phyloP scores from a whole-genome alignment of 2,113 vertebrate genomes.

The Gobiocypris rarus region DNA sequence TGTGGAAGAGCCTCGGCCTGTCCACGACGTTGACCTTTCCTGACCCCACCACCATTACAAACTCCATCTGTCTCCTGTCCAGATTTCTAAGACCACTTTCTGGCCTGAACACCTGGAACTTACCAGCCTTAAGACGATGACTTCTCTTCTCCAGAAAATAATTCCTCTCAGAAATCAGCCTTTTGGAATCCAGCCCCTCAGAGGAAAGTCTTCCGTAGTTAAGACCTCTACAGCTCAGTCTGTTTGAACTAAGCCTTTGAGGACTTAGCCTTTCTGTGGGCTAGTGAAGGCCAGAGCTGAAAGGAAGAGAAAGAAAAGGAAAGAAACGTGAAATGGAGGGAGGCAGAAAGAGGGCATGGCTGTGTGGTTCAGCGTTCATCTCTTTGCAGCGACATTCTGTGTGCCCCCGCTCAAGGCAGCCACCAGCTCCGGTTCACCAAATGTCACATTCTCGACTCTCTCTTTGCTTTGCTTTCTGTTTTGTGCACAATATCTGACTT shows the following conservation, averaged over 20 bases:
- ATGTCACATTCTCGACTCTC: slow-evolving; percentile 29
- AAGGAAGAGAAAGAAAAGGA: slow-evolving; percentile 39
- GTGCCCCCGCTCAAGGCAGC: slow-evolving; percentile 10
- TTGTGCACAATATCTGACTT: not conserved
- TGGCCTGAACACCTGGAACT: slow-evolving; percentile 48
- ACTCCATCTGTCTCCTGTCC: slow-evolving; percentile 37
- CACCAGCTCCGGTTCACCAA: not conserved
- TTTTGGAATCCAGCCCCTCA: slow-evolving; percentile 47
- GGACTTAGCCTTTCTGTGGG: slow-evolving; percentile 57
- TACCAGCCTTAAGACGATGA: slow-evolving; percentile 41
- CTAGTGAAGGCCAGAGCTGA: slow-evolving; percentile 49
- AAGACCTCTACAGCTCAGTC: slow-evolving; percentile 57
- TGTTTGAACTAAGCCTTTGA: slow-evolving; percentile 59
- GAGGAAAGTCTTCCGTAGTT: slow-evolving; percentile 52
- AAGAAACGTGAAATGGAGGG: slow-evolving; percentile 24
- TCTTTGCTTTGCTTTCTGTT: slow-evolving; percentile 15
- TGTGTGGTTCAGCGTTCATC: slow-evolving; percentile 24
- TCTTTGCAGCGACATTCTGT: slow-evolving; percentile 34
- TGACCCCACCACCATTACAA: slow-evolving; percentile 15
- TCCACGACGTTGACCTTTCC: slow-evolving; percentile 24
- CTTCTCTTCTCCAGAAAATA: slow-evolving; percentile 48
- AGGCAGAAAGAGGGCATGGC: slow-evolving; percentile 22
- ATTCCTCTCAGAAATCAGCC: slow-evolving; percentile 42
- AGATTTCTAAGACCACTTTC: slow-evolving; percentile 33
- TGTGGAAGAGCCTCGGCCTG: slow-evolving; percentile 6